Conservation (phyloP, 2,797 vertebrate genomes). For the Garrulus glandarius region DNA sequence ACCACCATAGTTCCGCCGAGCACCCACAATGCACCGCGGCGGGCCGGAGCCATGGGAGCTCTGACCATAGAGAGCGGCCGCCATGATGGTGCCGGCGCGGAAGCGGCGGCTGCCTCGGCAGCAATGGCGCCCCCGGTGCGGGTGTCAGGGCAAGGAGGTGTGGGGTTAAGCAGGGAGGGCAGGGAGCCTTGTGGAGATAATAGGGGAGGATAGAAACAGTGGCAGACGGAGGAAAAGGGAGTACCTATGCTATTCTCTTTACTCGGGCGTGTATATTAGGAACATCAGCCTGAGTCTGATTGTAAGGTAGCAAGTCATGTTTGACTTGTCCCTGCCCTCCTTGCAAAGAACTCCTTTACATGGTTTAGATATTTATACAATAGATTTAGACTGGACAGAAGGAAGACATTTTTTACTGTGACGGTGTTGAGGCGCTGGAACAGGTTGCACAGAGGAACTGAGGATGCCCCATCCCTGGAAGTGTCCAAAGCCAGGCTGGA, state of each 20-base stretch:
- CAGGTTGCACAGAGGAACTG: background rate
- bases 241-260: background rate
- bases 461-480: background rate
- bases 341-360: background rate
- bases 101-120: background rate
- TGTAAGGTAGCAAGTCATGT: too few relatives aligned
- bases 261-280: fast-evolving
- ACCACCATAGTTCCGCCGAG: background rate
- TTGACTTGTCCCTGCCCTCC: background rate
- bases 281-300: background rate
- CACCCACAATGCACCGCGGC: background rate
- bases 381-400: background rate
- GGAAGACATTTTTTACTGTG: background rate
- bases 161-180: background rate
- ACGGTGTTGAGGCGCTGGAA: background rate
- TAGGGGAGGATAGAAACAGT: too few relatives aligned
- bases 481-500: background rate
- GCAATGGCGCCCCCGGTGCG: background rate
- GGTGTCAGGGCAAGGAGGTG: fast-evolving
- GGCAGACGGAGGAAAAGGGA: background rate
- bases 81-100: background rate
- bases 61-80: background rate
- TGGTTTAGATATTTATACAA: background rate
- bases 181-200: background rate
- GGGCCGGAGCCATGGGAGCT: background rate